Percentiles rank a stretch among this genome's conserved stretches.
Evolutionary conservation across 2,888 invertebrate species (phyloP).

Genomic region (Phaedon cochleariae): DNA sequence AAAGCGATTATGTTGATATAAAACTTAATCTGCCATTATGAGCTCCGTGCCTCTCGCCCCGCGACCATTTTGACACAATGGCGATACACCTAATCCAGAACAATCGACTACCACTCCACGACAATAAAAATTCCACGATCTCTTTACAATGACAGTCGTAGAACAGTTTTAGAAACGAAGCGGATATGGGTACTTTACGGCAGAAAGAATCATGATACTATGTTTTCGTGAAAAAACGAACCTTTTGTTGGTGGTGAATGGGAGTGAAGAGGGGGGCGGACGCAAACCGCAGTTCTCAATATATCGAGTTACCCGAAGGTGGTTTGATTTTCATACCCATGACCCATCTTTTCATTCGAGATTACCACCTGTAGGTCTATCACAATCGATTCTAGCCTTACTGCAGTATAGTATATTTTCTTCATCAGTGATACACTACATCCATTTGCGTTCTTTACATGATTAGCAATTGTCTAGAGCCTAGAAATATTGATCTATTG

Average conservation of each 20-base stretch:
- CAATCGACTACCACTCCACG: conserved; percentile 30
- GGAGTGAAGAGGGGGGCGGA: conserved; percentile 45
- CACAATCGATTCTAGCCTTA: too few relatives aligned
- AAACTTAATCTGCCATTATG: conserved; percentile 49
- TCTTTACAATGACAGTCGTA: background rate
- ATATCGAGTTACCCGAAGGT: conserved; percentile 52
- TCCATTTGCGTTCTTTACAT: too few relatives aligned
- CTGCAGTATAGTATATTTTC: too few relatives aligned
- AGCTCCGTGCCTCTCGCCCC: conserved; percentile 19
- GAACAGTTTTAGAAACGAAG: conserved; percentile 21
- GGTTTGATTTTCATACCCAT: conserved; percentile 33
- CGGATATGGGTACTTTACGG: conserved; percentile 37
- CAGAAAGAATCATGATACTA: conserved; percentile 27
- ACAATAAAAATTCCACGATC: background rate
- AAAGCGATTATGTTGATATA: conserved; percentile 48
- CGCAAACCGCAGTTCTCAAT: conserved; percentile 53
- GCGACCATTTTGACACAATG: conserved; percentile 29
- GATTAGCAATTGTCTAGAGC: too few relatives aligned
- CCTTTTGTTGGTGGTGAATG: conserved; percentile 48
- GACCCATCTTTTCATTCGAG: background rate
- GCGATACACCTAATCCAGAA: conserved; percentile 39
- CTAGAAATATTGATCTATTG: too few relatives aligned
- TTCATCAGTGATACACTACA: too few relatives aligned
- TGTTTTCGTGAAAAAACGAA: conserved; percentile 44
- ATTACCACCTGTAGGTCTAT: background rate